Percentiles rank a stretch among this genome's conserved stretches.
phyloP scores from a whole-genome alignment of 2,888 invertebrate genomes.

The Metellina segmentata region DNA sequence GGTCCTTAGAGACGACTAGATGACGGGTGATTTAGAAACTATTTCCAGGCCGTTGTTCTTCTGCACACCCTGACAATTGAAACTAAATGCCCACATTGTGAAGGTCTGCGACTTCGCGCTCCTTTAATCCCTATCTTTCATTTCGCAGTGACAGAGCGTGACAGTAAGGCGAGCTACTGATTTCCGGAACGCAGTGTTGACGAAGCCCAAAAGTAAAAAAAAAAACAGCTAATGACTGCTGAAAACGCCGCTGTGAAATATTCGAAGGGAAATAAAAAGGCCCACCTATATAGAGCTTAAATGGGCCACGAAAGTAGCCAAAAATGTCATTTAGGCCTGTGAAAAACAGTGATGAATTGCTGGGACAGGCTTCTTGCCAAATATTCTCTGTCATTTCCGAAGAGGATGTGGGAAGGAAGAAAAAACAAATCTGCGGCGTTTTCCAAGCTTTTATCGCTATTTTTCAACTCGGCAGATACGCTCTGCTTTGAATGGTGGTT shows the following conservation, averaged over 20 bases:
- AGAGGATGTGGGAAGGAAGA: not conserved
- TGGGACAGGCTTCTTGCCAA: slow-evolving; percentile 26
- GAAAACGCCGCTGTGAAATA: not conserved
- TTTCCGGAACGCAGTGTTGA: slow-evolving; percentile 33
- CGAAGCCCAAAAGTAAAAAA: not conserved
- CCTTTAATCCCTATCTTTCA: slow-evolving; percentile 4
- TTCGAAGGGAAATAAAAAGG: not conserved
- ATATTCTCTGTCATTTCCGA: not conserved
- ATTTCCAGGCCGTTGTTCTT: too few species aligned
- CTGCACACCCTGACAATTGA: not conserved
- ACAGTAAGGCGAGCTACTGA: slow-evolving; percentile 27
- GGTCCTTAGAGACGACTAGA: too few species aligned
- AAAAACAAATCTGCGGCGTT: not conserved
- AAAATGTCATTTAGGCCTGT: too few species aligned
- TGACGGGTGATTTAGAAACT: too few species aligned
- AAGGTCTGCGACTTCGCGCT: not conserved
- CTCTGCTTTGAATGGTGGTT: too few species aligned
- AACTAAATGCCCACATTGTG: not conserved
- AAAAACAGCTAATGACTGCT: not conserved
- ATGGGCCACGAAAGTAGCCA: too few species aligned
- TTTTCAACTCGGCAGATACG: not conserved
- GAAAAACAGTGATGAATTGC: not conserved
- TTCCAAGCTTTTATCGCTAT: not conserved
- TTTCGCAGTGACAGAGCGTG: slow-evolving; percentile 17
- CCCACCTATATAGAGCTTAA: not conserved